Evolutionary conservation across 2,113 vertebrate genomes (phyloP), one percentile per base, ranked within the genome.

Genomic region (Tinamus guttatus): DNA sequence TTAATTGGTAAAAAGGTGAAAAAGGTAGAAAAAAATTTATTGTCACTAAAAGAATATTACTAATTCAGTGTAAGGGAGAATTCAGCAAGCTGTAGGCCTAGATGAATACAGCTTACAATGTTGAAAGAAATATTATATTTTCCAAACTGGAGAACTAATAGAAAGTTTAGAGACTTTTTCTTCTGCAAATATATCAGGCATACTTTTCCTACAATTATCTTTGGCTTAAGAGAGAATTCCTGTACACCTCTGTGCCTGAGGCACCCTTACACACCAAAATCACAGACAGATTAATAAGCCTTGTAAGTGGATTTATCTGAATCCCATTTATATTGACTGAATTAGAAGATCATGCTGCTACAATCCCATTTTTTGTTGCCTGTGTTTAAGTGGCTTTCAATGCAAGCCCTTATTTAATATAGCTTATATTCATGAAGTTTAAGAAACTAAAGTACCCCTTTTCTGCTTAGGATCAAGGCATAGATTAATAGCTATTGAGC

Each of bases 271-370:
- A 79, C 25, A 65, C 40, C 27, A 64, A 87, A 95, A 87, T 4
- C 14, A 0, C 27, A 91, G 34, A 21, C 32, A 60, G 40, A 65
- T 56, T 92, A 88, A 70, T 76, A 91, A 89, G 12, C 34, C 51
- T 24, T 83, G 16, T 74, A 96, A 93, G 52, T 62, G 75, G 91
- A 95, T 90, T 94, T 91, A 93, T 4, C 18, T 43, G 64, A 94
- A 95, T 92, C 83, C 58, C 64, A 95, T 95, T 97, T 95, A 59
- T 73, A 89, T 5, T 2, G 1, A 79, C 21, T 81, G 52, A 94
- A 85, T 85, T 75, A 91, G 27, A 90, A 96, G 68, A 78, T 58
- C 67, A 87, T 27, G 25, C 70, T 82, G 41, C 63, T 89, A 52
- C 87, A 86, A 89, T 90, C 92, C 89, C 30, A 17, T 93, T 95